Percentiles rank a stretch among this genome's conserved stretches.
phyloP scores from a whole-genome alignment of 2,113 vertebrate species.

The Nicator chloris region DNA sequence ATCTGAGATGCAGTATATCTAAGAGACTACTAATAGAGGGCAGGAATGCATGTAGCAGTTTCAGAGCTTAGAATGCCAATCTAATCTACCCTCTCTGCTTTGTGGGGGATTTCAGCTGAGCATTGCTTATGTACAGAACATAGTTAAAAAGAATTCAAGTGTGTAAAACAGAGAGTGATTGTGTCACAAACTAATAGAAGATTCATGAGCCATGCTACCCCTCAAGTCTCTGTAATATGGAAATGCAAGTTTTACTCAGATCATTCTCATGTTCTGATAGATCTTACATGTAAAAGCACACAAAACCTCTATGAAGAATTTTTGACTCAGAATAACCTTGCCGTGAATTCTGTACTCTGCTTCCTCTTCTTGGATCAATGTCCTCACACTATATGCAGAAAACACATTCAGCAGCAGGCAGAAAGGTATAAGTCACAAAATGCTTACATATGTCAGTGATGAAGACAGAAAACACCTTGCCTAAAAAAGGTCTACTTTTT shows the following conservation, averaged over 20 bases:
- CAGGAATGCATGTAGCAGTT: background rate
- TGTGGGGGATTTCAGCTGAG: background rate
- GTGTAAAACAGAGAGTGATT: background rate
- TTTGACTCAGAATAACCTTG: background rate
- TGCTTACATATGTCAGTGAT: background rate
- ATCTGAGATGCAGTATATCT: background rate
- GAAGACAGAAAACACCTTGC: conserved; percentile 20
- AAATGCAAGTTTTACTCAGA: background rate
- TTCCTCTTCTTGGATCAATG: background rate
- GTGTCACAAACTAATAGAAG: background rate
- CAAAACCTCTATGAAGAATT: background rate
- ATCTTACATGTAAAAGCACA: background rate
- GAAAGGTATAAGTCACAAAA: background rate
- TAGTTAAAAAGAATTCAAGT: background rate
- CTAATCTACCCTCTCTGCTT: background rate
- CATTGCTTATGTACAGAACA: background rate
- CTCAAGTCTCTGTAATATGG: background rate
- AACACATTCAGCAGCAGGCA: background rate
- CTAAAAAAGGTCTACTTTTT: conserved; percentile 67
- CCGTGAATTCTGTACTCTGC: background rate
- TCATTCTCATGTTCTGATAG: background rate
- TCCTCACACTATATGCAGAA: background rate
- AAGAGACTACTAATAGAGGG: background rate
- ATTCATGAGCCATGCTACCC: background rate
- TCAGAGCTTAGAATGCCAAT: background rate